Base-by-base conservation (phyloP, 2,113 vertebrate genomes). In the Halichoeres trimaculatus region DNA sequence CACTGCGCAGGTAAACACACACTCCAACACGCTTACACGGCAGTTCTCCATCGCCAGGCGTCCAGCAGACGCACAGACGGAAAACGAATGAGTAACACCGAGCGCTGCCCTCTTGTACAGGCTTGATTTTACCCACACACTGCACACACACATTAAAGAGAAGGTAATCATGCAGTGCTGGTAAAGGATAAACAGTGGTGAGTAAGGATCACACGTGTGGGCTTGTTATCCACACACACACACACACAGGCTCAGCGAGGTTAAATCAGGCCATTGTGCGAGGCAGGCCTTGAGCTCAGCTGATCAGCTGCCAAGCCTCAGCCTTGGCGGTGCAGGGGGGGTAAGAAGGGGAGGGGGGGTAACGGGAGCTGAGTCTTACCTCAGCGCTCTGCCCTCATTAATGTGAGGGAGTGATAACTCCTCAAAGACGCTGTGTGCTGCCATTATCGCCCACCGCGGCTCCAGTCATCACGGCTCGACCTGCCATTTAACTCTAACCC, bases 1-100 rank as follows among this genome's bases (percentile, higher is more conserved):
- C 98, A 0, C 92, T 99, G 51, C 96, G 98, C 93, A 98, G 98
- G 98, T 98, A 92, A 85, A 24, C 57, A 41, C 30, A 30, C 30
- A 30, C 30, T 30, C 30, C 30, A 4, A 30, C 30, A 30, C 47
- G 9, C 22, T n/a, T 14, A 45, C 14, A 66, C 14, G 63, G 7
- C 2, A 66, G 65, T 2, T n/a, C 61, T 45, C 19, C 57, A 10
- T 43, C 26, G 22, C 68, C 54, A 17, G 60, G 50, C 40, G 53
- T 55, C 65, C 50, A 70, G 47, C 57, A 78, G 66, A 79, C 74
- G 38, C 0, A 23, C 20, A 51, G 67, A 71, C 38, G 50, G 38
- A 51, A 36, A 53, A 26, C 30, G 53, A 40, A 54, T 80, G 81
- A 83, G 77, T 51, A 52, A 52, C 19, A 14, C 62, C 64, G 38